phyloP scores from a whole-genome alignment of 1,140 invertebrate genomes.

The Leptopilina boulardi region DNA sequence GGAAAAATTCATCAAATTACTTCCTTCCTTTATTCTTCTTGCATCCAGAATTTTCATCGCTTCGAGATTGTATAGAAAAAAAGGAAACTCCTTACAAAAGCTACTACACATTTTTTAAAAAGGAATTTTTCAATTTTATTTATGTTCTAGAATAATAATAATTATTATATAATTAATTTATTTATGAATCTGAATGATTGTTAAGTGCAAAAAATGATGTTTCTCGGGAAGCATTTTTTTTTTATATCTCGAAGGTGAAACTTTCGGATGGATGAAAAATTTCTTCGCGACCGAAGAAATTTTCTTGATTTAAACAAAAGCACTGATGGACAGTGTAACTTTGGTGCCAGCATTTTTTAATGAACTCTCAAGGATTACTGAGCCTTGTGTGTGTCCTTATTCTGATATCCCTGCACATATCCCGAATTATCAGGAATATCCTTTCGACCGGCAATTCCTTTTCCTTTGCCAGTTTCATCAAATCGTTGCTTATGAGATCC shows the following conservation, averaged over 20 bases:
- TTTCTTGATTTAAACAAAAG: neutral
- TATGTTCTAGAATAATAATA: neutral
- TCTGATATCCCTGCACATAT: conserved; percentile 92
- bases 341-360: conserved; percentile 10
- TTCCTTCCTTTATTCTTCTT: neutral
- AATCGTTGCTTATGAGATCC: conserved; percentile 94
- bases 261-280: conserved; percentile 5
- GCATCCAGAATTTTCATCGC: neutral
- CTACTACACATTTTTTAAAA: neutral
- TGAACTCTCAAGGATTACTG: conserved; percentile 60
- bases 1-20: conserved; percentile 3
- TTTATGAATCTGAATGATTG: neutral
- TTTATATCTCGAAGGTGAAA: conserved; percentile 1
- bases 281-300: conserved; percentile 1
- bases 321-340: conserved; percentile 12
- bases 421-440: conserved; percentile 87
- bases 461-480: conserved; percentile 90
- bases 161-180: neutral
- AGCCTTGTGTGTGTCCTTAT: conserved; percentile 85
- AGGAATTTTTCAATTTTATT: neutral
- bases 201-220: conserved; percentile 1
- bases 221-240: conserved; percentile 1
- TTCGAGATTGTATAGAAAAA: conserved; percentile 5
- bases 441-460: conserved; percentile 90
- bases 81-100: neutral